Percentiles rank a stretch among this genome's conserved stretches.
Conservation (phyloP, 2,113 vertebrate species). For the Pitta sordida region DNA sequence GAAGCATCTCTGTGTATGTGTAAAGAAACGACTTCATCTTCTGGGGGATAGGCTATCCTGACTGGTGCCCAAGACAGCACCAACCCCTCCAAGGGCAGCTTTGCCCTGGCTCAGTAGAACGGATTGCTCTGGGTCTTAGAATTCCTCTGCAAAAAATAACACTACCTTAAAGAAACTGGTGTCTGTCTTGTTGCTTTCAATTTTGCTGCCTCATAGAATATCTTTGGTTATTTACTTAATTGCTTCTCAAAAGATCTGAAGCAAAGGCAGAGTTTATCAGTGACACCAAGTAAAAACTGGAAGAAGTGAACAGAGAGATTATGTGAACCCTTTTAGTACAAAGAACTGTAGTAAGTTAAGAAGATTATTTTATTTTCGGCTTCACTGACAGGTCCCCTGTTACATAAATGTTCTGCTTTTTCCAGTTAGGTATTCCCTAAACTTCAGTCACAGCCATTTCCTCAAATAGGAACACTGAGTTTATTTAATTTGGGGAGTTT, state of each 20-base stretch:
- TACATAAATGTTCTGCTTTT: conserved; percentile 49
- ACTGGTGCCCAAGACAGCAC: accelerated
- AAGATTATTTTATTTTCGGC: conserved; percentile 45
- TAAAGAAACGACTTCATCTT: not conserved
- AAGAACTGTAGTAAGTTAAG: conserved; percentile 12
- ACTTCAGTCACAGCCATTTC: conserved; percentile 32
- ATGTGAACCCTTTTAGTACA: conserved; percentile 10
- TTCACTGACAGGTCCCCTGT: conserved; percentile 35
- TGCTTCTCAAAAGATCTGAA: not conserved
- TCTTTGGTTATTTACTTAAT: not conserved
- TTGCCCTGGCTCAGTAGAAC: not conserved
- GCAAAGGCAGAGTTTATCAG: not conserved
- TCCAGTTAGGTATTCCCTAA: conserved; percentile 4
- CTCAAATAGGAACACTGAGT: conserved; percentile 48
- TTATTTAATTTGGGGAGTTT: conserved; percentile 58
- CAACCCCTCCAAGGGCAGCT: not conserved
- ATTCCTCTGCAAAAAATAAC: not conserved
- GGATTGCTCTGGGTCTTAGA: not conserved
- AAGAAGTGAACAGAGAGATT: conserved; percentile 10
- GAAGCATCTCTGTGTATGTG: not conserved
- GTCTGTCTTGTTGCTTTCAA: not conserved
- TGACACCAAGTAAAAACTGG: not conserved
- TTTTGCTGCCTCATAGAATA: not conserved
- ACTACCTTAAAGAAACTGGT: not conserved
- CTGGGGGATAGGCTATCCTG: not conserved